Evolutionary conservation across 2,797 vertebrate genomes (phyloP).

Genomic region (Chiloscyllium punctatum): DNA sequence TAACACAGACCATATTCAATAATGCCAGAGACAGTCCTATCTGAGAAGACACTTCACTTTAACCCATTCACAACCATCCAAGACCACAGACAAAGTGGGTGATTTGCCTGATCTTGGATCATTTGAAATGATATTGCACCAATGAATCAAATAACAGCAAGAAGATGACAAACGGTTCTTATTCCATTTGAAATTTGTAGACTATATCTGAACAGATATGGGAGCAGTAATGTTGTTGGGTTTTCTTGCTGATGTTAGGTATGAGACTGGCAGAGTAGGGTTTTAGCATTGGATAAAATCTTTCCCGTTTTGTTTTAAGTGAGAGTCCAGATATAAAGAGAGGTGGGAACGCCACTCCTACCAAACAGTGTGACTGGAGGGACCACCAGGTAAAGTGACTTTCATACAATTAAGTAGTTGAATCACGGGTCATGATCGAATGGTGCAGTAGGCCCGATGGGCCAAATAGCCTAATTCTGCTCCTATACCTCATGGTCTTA

Average conservation of each 20-base stretch:
- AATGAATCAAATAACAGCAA: not conserved
- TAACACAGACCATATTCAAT: not conserved
- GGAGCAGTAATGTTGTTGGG: not conserved
- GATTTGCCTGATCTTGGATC: not conserved
- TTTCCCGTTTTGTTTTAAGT: no score
- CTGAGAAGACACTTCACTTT: not conserved
- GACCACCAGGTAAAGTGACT: no score
- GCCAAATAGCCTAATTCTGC: no score
- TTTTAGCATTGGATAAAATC: not conserved
- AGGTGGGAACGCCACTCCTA: no score
- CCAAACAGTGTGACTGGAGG: no score
- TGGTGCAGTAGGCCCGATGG: no score
- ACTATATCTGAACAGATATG: not conserved
- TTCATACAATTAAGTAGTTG: no score
- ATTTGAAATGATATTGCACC: not conserved
- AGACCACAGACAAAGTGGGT: not conserved
- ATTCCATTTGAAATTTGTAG: not conserved
- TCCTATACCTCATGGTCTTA: no score
- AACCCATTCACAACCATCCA: not conserved
- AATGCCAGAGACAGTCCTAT: not conserved
- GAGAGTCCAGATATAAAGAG: no score
- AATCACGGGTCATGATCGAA: no score
- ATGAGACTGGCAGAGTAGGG: not conserved
- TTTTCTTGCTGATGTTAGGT: not conserved
- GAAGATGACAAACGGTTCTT: not conserved